A percentile compares a stretch with the other conserved stretches of the same genome.
These are phyloP conservation scores for Heteromurus nitidus DNA, from an alignment of 2,888 invertebrate species.

Conservation along the genomic window DNA sequence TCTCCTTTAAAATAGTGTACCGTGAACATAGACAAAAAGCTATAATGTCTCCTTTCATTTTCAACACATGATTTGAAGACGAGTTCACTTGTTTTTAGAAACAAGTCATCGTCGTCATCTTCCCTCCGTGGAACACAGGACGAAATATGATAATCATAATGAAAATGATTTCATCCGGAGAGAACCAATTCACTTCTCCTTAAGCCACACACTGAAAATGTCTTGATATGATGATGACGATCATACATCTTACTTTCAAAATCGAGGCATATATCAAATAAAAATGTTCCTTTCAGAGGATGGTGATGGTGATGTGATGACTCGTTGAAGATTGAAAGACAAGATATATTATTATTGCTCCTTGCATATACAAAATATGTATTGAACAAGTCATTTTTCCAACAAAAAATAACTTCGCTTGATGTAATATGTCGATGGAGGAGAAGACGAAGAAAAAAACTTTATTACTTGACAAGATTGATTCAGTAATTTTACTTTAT, in stretches of 20 bases:
- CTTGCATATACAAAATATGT: not conserved
- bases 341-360: slow-evolving; percentile 52
- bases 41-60: too few relatives aligned
- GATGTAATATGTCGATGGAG: slow-evolving; percentile 7
- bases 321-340: slow-evolving; percentile 53
- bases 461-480: slow-evolving; percentile 61
- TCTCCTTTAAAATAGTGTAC: too few relatives aligned
- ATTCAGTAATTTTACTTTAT: slow-evolving; percentile 60
- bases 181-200: too few relatives aligned
- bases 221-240: too few relatives aligned
- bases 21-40: too few relatives aligned
- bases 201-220: too few relatives aligned
- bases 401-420: not conserved
- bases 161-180: slow-evolving; percentile 49
- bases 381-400: not conserved
- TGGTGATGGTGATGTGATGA: not conserved
- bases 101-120: not conserved
- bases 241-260: too few relatives aligned
- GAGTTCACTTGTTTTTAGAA: too few relatives aligned
- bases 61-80: too few relatives aligned
- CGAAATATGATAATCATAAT: slow-evolving; percentile 48
- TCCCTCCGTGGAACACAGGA: too few relatives aligned
- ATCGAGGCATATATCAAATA: slow-evolving; percentile 16
- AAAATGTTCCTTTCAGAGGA: slow-evolving; percentile 29
- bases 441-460: slow-evolving; percentile 45